Evolutionary conservation across 2,888 invertebrate genomes (phyloP).

Genomic region (Drosophila neonasuta): DNA sequence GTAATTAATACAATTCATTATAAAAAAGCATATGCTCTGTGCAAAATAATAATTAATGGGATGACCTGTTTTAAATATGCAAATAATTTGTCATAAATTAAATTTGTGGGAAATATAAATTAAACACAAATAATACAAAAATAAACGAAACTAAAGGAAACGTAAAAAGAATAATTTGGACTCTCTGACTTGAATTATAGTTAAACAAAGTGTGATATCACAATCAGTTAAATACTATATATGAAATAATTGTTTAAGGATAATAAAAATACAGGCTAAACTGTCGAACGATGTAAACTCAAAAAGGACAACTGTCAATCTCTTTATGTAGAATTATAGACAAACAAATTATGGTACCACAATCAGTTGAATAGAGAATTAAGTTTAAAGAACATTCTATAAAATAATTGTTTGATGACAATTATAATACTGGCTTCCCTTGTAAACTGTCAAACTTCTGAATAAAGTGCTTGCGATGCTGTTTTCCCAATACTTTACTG

Average conservation of each 20-base stretch:
- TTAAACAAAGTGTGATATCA: constrained; percentile 67
- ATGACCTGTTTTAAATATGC: constrained; percentile 50
- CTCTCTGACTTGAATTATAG: constrained; percentile 59
- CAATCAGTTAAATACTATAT: background rate
- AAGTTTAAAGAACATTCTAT: too few species aligned
- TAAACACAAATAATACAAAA: background rate
- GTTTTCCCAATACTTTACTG: constrained; percentile 19
- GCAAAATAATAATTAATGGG: constrained; percentile 50
- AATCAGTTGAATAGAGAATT: too few species aligned
- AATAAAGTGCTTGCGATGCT: constrained; percentile 23
- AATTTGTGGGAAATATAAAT: constrained; percentile 7
- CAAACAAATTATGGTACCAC: too few species aligned
- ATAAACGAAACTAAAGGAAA: constrained; percentile 1
- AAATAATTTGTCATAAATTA: constrained; percentile 42
- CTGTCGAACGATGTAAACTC: too few species aligned
- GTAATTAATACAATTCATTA: constrained; percentile 64
- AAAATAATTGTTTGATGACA: too few species aligned
- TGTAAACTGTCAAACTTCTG: too few species aligned
- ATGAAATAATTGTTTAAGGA: too few species aligned
- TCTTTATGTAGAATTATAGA: too few species aligned
- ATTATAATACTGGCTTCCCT: too few species aligned
- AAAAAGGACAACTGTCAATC: too few species aligned
- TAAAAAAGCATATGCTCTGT: constrained; percentile 37
- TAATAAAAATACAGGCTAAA: too few species aligned
- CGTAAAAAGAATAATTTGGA: background rate